phyloP scores from a whole-genome alignment of 2,797 vertebrate species.

The Paratrypauchen microcephalus region DNA sequence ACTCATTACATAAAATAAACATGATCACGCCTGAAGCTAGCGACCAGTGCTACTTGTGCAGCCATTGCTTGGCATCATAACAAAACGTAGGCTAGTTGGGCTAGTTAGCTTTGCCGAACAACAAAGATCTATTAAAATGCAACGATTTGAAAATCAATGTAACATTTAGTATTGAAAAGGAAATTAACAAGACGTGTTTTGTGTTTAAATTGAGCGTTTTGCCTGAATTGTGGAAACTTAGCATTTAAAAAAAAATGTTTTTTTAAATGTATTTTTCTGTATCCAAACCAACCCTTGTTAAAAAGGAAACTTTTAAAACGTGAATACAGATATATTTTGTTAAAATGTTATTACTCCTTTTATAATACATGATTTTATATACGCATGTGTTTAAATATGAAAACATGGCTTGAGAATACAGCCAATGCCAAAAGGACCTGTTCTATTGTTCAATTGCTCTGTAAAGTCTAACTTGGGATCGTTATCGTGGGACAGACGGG shows the following conservation, averaged over 20 bases:
- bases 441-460: slow-evolving; percentile 62
- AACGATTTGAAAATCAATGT: neutral
- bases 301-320: neutral
- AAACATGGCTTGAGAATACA: neutral
- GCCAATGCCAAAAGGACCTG: neutral
- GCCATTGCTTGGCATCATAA: slow-evolving; percentile 73
- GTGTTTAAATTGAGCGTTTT: neutral
- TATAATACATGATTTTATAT: too few relatives aligned
- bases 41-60: slow-evolving; percentile 41
- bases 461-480: slow-evolving; percentile 56
- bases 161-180: neutral
- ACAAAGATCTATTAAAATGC: slow-evolving; percentile 59
- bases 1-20: neutral
- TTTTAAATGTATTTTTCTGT: neutral
- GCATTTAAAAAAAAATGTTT: too few relatives aligned
- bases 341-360: slow-evolving; percentile 20
- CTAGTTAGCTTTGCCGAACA: slow-evolving; percentile 60
- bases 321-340: neutral
- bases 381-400: too few relatives aligned
- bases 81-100: slow-evolving; percentile 69
- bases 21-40: slow-evolving; percentile 27
- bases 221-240: neutral
- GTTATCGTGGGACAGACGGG: slow-evolving; percentile 30
- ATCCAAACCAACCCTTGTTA: neutral
- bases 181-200: neutral